Evolutionary conservation across 1,140 invertebrate genomes (phyloP).

Genomic region (Drepana arcuata): DNA sequence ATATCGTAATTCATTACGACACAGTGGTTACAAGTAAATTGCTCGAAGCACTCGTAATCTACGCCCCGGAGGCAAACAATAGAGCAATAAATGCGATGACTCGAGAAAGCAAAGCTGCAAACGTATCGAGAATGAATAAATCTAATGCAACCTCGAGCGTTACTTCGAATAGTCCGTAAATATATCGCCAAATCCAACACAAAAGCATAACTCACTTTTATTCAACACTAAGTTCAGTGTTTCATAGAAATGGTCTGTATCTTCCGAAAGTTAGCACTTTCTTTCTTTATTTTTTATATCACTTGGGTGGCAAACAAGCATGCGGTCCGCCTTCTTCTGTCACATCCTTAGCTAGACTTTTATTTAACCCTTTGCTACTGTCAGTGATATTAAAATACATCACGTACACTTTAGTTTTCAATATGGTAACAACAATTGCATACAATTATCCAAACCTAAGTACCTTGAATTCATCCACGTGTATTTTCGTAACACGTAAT

Average conservation of each 20-base stretch:
- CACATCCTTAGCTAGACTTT: constrained; percentile 31
- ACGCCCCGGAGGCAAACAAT: constrained; percentile 46
- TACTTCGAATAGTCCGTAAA: constrained; percentile 25
- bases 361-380: too few species aligned
- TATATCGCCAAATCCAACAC: constrained; percentile 34
- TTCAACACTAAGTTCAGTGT: constrained; percentile 31
- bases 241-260: constrained; percentile 30
- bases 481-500: constrained; percentile 44
- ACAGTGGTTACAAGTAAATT: constrained; percentile 46
- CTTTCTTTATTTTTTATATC: too few species aligned
- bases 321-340: too few species aligned
- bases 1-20: constrained; percentile 38
- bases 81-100: constrained; percentile 52
- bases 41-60: constrained; percentile 38
- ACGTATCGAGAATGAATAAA: constrained; percentile 59
- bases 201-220: constrained; percentile 32
- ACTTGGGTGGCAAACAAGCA: too few species aligned
- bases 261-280: constrained; percentile 26
- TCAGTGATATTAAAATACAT: too few species aligned
- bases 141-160: constrained; percentile 38
- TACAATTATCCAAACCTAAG: constrained; percentile 26
- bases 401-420: too few species aligned
- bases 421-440: too few species aligned
- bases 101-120: constrained; percentile 54
- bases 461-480: constrained; percentile 43